A percentile compares a stretch with the other conserved stretches of the same genome.
Evolutionary conservation across 2,888 invertebrate species (phyloP).

Genomic region (Leptinotarsa rubiginosa): DNA sequence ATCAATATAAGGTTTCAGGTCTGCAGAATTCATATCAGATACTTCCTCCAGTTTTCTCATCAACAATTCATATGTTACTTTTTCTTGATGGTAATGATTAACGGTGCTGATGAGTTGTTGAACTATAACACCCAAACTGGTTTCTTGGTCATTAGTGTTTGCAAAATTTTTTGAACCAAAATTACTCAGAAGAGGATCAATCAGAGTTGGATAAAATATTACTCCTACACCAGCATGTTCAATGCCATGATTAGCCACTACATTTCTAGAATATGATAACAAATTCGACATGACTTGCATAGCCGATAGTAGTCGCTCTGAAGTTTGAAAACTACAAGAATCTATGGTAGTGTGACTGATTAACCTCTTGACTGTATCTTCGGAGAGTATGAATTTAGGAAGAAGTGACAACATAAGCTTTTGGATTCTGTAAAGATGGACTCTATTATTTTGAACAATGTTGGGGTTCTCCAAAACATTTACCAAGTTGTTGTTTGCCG

Average conservation of each 20-base stretch:
- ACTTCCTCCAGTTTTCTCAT: conserved; percentile 67
- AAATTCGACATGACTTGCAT: conserved; percentile 79
- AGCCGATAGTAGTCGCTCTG: conserved; percentile 65
- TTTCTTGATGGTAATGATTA: conserved; percentile 69
- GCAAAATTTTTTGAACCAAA: conserved; percentile 49
- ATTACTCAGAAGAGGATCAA: conserved; percentile 59
- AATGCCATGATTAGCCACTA: conserved; percentile 70
- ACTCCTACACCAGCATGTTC: conserved; percentile 69
- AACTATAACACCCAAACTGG: conserved; percentile 69
- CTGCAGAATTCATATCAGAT: conserved; percentile 68
- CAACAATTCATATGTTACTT: conserved; percentile 67
- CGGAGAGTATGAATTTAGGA: conserved; percentile 73
- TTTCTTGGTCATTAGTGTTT: conserved; percentile 61
- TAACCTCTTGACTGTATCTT: conserved; percentile 62
- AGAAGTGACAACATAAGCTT: conserved; percentile 81
- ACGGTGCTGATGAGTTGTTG: conserved; percentile 71
- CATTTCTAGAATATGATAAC: conserved; percentile 77
- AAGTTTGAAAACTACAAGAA: conserved; percentile 61
- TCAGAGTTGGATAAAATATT: conserved; percentile 69
- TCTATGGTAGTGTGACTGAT: conserved; percentile 56
- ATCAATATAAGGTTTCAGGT: conserved; percentile 70
- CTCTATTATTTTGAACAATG: conserved; percentile 68
- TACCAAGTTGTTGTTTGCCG: conserved; percentile 61
- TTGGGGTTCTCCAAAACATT: conserved; percentile 60
- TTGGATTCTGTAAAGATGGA: conserved; percentile 77